Base-by-base conservation (phyloP, 2,113 vertebrate species). In the Proteles cristata region DNA sequence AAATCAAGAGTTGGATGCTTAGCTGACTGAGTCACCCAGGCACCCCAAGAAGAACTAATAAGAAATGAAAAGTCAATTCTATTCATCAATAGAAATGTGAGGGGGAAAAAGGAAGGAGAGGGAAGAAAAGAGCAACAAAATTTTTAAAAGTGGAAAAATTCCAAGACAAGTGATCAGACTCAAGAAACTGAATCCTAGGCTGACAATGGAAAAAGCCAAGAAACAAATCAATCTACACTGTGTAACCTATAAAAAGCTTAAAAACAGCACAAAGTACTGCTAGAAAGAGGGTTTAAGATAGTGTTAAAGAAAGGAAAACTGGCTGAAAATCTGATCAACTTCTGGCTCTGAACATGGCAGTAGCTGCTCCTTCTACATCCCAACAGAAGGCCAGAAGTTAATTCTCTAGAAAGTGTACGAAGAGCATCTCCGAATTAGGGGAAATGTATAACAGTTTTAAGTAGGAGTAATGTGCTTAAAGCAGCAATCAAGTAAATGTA, bases 101-200 rank as follows among this genome's bases (percentile, higher is more conserved):
- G 33, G 39, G 39, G 39, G 39, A 45, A n/a, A 71, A 16, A 43
- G 2, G 33, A 11, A 14, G 4, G 14, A 11, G 25, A 53, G 50
- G 45, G 55, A 91, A 92, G 43, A 26, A 14, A 76, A 76, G 15
- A 45, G 43, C 0, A 95, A 86, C 7, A 66, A 71, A 39, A n/a
- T 48, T 55, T 33, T 77, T n/a, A 93, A 73, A 97, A 39, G 2
- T 61, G 21, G 66, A 77, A 76, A 76, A 97, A 93, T n/a, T 39
- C 39, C 33, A 87, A 79, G 21, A 87, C 7, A 69, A 74, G 55
- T 53, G 21, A 84, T 55, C 19, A 65, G 10, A 92, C 11, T 80
- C 26, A 96, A 93, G 93, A 90, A 92, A 26, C 48, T 74, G 50
- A 58, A 94, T 73, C 71, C 10, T 63, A 71, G 80, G 26, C 26